phyloP scores from a whole-genome alignment of 2,113 vertebrate genomes.

The Ciconia stormi region DNA sequence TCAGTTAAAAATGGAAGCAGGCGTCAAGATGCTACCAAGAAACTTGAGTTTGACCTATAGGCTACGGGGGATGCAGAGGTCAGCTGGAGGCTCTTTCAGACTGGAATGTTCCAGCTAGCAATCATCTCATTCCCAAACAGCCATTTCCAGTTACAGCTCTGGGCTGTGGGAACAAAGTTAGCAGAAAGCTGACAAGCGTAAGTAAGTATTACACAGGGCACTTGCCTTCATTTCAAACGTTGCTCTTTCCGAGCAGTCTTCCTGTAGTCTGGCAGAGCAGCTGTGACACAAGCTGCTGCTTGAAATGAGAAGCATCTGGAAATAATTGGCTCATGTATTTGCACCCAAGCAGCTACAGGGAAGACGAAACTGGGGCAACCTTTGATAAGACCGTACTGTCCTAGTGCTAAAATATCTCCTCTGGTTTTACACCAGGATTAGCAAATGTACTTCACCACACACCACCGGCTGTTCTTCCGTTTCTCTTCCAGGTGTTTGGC shows the following conservation, averaged over 20 bases:
- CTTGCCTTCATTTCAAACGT: accelerated
- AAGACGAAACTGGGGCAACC: not conserved
- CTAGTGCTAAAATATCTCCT: not conserved
- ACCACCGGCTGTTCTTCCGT: accelerated
- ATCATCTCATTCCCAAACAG: not conserved
- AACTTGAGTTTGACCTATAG: not conserved
- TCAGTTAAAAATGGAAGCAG: not conserved
- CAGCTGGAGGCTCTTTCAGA: not conserved
- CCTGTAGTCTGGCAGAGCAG: not conserved
- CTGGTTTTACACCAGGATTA: not conserved
- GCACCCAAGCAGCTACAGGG: not conserved
- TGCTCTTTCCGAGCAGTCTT: not conserved
- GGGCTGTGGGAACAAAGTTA: not conserved
- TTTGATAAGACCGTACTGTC: accelerated
- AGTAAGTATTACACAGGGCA: not conserved
- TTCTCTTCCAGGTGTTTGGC: slow-evolving; percentile 87
- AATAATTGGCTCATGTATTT: not conserved
- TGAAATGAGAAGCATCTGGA: not conserved
- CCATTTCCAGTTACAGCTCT: not conserved
- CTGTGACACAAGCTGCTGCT: not conserved
- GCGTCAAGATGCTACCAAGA: not conserved
- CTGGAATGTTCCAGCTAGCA: not conserved
- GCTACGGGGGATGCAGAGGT: not conserved
- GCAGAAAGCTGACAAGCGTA: not conserved
- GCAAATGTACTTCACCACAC: not conserved